Base-by-base conservation (phyloP, 1,140 invertebrate species). In the Leptopilina boulardi region DNA sequence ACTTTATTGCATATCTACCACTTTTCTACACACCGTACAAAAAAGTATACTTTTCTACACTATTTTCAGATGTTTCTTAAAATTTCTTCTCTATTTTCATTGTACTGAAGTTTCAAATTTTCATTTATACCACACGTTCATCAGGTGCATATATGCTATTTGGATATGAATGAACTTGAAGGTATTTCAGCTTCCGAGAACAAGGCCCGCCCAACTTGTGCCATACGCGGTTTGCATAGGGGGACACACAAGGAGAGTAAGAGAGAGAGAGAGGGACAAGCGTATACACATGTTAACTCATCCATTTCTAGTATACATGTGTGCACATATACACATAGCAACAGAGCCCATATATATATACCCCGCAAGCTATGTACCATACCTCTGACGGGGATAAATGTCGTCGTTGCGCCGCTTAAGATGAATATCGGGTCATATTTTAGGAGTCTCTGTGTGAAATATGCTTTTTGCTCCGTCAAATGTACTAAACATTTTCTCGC, bases 381-480 rank as follows among this genome's bases (percentile, higher is more conserved):
- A 59, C 47, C 75, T 54, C 71, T 76, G 75, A 81, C 80, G 74
- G 79, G 81, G 75, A 84, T 85, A 83, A 84, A 85, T 79, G 84
- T 82, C 84, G 78, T 54, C 76, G 74, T 80, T 82, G 74, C 79
- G 74, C 76, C 74, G 84, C 81, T 80, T 73, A 78, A 81, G 84
- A 85, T 81, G 84, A 86, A 85, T 85, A 85, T 84, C 78, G 80
- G 78, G 44, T 81, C 77, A 80, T 85, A 83, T 83, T 85, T 82
- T 75, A 82, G 73, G n/a, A 74, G 71, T 71, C 74, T 54, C 70
- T 75, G 77, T 75, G 77, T 82, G 82, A 85, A 85, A 81, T 83
- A 83, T 81, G 75, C 79, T 34, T 44, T 38, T 74, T 77, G 54
- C 70, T 71, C 70, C 78, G 80, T 79, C 80, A 81, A 82, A 84